These are phyloP conservation scores for Pterobdella sp. DNA, from an alignment of 2,888 invertebrate genomes.

Conservation along the genomic window DNA sequence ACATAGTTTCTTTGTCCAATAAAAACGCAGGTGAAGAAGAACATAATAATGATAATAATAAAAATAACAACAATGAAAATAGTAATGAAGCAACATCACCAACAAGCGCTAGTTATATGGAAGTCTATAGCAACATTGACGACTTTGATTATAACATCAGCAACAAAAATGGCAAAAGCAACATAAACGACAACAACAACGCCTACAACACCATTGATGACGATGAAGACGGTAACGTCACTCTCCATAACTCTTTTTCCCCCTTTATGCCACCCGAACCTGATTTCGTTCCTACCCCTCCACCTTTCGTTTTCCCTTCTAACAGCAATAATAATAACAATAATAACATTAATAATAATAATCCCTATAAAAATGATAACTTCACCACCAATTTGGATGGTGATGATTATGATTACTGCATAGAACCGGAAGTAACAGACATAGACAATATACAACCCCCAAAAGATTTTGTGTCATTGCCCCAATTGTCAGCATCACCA, in stretches of 20 bases:
- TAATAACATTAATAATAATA: neutral
- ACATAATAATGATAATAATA: neutral
- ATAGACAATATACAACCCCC: neutral
- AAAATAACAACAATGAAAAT: neutral
- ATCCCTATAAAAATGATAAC: slow-evolving; percentile 4
- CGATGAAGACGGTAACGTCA: neutral
- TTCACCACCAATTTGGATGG: neutral
- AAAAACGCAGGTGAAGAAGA: too few species aligned
- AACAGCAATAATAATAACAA: neutral
- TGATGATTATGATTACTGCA: neutral
- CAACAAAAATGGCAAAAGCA: neutral
- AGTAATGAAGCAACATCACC: neutral
- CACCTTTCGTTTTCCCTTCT: neutral
- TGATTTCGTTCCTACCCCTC: slow-evolving; percentile 3
- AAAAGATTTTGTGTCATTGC: neutral
- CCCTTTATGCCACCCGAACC: slow-evolving; percentile 10
- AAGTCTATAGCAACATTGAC: slow-evolving; percentile 13
- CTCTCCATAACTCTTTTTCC: neutral
- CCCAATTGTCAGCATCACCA: neutral
- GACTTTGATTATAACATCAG: slow-evolving; percentile 1
- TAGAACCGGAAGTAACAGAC: neutral
- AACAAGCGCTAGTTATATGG: neutral
- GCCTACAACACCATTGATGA: neutral
- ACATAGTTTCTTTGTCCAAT: too few species aligned
- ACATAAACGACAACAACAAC: neutral